phyloP scores from a whole-genome alignment of 2,888 invertebrate species.

The Spialia ferax region DNA sequence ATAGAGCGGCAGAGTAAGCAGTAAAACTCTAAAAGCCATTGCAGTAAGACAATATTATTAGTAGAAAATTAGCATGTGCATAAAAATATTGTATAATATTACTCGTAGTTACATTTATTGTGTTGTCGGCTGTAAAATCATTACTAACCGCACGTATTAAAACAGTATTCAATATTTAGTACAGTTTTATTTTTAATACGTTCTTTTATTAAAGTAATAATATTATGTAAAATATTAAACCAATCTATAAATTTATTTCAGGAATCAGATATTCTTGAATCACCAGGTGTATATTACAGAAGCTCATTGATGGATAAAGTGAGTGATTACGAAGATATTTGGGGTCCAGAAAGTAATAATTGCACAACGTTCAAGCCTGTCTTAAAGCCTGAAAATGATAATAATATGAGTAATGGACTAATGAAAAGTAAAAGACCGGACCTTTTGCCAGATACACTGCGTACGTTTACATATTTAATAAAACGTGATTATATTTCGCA shows the following conservation, averaged over 20 bases:
- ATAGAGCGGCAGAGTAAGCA: slow-evolving; percentile 23
- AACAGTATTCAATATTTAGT: slow-evolving; percentile 27
- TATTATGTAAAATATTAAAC: background rate
- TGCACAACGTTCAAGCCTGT: slow-evolving; percentile 80
- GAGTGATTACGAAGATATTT: slow-evolving; percentile 98
- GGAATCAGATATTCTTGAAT: slow-evolving; percentile 94
- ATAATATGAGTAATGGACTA: slow-evolving; percentile 77
- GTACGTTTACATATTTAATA: slow-evolving; percentile 61
- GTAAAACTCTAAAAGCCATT: slow-evolving; percentile 1
- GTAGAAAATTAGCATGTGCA: slow-evolving; percentile 36
- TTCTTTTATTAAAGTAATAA: background rate
- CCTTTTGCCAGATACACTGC: slow-evolving; percentile 87
- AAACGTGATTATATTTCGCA: background rate
- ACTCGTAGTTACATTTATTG: slow-evolving; percentile 40
- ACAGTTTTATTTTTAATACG: background rate
- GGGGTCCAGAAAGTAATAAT: slow-evolving; percentile 89
- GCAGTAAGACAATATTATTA: slow-evolving; percentile 17
- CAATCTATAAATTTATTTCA: slow-evolving; percentile 59
- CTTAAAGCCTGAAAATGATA: slow-evolving; percentile 71
- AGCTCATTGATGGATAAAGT: slow-evolving; percentile 96
- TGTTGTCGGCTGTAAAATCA: slow-evolving; percentile 47
- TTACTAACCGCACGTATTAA: slow-evolving; percentile 64
- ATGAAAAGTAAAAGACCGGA: slow-evolving; percentile 87
- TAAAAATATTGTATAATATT: slow-evolving; percentile 18
- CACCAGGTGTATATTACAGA: slow-evolving; percentile 93